These are phyloP conservation scores for Slavum lentiscoides DNA, from an alignment of 2,888 invertebrate species.

Conservation along the genomic window DNA sequence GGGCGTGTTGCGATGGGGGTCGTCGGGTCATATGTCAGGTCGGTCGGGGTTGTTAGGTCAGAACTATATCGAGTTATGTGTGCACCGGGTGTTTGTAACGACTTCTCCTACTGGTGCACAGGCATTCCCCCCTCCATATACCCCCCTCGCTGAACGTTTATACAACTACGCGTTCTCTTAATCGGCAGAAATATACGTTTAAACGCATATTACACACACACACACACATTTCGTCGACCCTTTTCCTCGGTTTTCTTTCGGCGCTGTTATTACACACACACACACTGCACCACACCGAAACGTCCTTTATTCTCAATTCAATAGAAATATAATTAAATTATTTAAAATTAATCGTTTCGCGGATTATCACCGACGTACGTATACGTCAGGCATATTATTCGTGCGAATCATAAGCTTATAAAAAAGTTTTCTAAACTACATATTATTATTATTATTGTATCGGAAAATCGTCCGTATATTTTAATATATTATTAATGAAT, in stretches of 20 bases:
- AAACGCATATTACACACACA: conserved; percentile 18
- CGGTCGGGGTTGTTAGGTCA: conserved; percentile 49
- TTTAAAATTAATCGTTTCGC: too few relatives aligned
- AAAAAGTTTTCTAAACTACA: too few relatives aligned
- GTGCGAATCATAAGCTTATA: too few relatives aligned
- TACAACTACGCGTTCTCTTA: conserved; percentile 18
- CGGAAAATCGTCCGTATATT: too few relatives aligned
- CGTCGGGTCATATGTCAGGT: conserved; percentile 52
- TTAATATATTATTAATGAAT: too few relatives aligned
- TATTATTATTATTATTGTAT: too few relatives aligned
- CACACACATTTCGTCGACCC: not conserved
- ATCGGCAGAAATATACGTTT: conserved; percentile 47
- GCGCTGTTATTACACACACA: too few relatives aligned
- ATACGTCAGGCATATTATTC: too few relatives aligned
- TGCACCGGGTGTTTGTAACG: conserved; percentile 50
- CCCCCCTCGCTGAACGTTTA: not conserved
- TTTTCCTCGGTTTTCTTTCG: conserved; percentile 55
- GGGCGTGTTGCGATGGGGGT: conserved; percentile 34
- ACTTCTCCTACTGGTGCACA: conserved; percentile 49
- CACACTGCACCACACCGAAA: too few relatives aligned
- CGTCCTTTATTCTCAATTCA: not conserved
- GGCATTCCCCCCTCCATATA: not conserved
- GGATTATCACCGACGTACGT: too few relatives aligned
- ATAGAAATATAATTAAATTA: not conserved
- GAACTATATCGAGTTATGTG: conserved; percentile 50